Base-by-base conservation (phyloP, 2,888 invertebrate genomes). In the Dynastes hyllus region DNA sequence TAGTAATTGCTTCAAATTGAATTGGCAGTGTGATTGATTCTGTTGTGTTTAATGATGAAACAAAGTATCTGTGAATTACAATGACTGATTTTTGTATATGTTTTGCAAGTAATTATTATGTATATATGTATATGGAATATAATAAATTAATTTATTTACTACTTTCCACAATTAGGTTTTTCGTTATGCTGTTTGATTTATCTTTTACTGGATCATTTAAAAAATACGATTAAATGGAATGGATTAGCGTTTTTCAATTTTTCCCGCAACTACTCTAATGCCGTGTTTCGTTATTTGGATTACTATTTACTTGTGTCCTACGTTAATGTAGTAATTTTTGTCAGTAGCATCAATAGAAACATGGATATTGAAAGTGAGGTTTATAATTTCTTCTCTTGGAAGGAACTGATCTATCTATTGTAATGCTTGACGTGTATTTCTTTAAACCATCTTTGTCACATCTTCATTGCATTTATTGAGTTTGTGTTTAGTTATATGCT, bases 91-190 rank as follows among this genome's bases (percentile, higher is more conserved):
- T 61, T 75, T 75, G 40, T 75, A 40, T 71, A 58, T 71, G 53
- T 58, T 75, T 71, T 45, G 45, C 32, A 75, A 61, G 37, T 75
- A 75, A 75, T 45, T 40, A 61, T 40, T 37, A 16, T 75, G 73
- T 75, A 75, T 75, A 75, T 75, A 75, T 75, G 73, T 75, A 75
- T 40, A 75, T 75, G 27, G 29, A 75, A 75, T 73, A 32, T 63
- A 63, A 63, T 63, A 32, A 32, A 63, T 63, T 63, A 63, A 63
- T 29, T 63, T 63, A 63, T 63, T 63, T 29, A 27, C 63, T 11
- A 45, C 45, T 8, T 45, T 63, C 27, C 63, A 32, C 27, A 63
- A 32, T 32, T 29, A 61, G 61, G 8, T 29, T 61, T 61, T 61
- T 27, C 11, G 27, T 27, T 27, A 27, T 8, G 61, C 22, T n/a